Conservation (phyloP, 2,888 invertebrate species). For the Dinocampus coccinellae region DNA sequence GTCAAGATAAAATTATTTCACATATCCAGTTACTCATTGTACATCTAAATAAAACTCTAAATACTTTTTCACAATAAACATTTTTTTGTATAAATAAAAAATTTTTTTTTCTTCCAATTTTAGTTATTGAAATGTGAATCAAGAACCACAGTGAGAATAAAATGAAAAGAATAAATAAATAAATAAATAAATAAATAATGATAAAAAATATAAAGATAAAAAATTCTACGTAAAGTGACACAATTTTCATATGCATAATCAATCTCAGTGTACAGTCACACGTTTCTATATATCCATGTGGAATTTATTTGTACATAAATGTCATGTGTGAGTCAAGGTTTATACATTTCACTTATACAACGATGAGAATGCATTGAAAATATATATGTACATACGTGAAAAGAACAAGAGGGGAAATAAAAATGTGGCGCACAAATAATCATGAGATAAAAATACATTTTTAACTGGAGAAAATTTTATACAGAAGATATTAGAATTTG, state of each 20-base stretch:
- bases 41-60: too few relatives aligned
- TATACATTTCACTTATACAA: neutral
- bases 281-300: neutral
- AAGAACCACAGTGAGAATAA: too few relatives aligned
- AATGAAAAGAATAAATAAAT: neutral
- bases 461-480: neutral
- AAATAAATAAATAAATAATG: neutral
- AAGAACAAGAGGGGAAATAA: neutral
- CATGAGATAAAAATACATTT: neutral
- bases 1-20: neutral
- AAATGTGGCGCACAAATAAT: neutral
- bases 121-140: too few relatives aligned
- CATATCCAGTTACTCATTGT: neutral
- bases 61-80: too few relatives aligned
- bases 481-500: neutral
- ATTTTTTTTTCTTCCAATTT: too few relatives aligned
- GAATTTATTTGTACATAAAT: neutral
- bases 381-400: too few relatives aligned
- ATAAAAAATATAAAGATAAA: neutral
- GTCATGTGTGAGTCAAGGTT: neutral
- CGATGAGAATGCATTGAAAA: neutral
- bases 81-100: too few relatives aligned
- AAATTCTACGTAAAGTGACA: neutral
- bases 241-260: neutral
- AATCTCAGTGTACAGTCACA: neutral